Evolutionary conservation across 53 echinoderm and acorn worm genomes (phyloP), one percentile per base, ranked within the genome.

Genomic region (Paracentrotus lividus): DNA sequence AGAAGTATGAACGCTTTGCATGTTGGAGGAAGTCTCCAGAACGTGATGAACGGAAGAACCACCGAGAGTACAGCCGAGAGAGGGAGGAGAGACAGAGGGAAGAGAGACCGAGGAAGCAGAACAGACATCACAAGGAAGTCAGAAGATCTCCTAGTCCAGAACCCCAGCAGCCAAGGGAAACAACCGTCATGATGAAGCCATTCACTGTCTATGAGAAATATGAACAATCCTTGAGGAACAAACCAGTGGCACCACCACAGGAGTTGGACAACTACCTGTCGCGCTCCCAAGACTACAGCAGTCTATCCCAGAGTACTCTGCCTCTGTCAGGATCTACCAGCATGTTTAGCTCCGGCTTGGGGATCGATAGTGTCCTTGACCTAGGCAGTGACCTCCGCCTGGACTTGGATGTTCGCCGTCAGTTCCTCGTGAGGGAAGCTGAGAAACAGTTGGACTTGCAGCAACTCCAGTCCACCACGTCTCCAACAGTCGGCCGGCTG

Each of bases 321-420:
- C 58, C 88, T 43, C 78, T 3, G 77, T 51, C 58, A 86, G 59
- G 53, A 90, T 78, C 38, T 57, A 60, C 65, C 81, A 78, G 89
- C 75, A 51, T 57, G 47, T 91, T 75, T 29, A 75, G 5, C 24
- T 51, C 51, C 32, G 33, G 34, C 76, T 53, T 91, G 75, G 76
- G 75, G 5, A 14, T 91, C 8, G 76, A 91, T 40, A 91, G 53
- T 53, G 47, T 91, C 75, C 49, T 91, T 26, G 51, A 57, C 45
- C 32, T 75, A 49, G 49, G 34, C 54, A 91, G 94, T 52, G 96
- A 96, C 69, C 93, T 96, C 44, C 75, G 96, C 33, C 93, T 92
- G 23, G 96, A 96, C 65, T 87, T 96, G 23, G 96, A 96, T 36
- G 93, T 94, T 16, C 91, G 96, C 20, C 94, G 96, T 42, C 75